phyloP scores from a whole-genome alignment of 2,797 vertebrate species.

The Pagetopsis macropterus region DNA sequence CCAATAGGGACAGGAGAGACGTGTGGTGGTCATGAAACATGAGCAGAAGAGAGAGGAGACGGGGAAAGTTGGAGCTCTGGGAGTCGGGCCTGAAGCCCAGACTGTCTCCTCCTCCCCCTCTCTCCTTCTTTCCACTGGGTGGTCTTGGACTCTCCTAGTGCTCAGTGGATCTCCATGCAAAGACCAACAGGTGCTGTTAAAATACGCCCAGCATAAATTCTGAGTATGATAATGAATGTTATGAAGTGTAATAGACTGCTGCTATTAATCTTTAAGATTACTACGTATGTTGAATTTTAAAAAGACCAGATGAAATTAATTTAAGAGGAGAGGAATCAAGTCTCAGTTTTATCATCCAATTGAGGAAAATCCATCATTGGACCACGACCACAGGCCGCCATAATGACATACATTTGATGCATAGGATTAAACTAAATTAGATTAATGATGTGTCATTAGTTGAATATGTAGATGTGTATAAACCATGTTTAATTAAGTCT shows the following conservation, averaged over 20 bases:
- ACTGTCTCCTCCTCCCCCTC: constrained; percentile 11
- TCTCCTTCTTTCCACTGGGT: constrained; percentile 4
- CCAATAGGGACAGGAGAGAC: not conserved
- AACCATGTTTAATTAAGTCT: constrained; percentile 1
- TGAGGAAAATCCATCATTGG: not conserved
- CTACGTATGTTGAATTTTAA: not conserved
- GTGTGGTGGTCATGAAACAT: constrained; percentile 16
- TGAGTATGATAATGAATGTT: not conserved
- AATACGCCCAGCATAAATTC: constrained; percentile 4
- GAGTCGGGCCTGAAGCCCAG: constrained; percentile 19
- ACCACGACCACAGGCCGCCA: not conserved
- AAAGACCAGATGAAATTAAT: not conserved
- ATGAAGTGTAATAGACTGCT: not conserved
- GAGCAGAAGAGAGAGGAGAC: not conserved
- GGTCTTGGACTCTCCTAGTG: constrained; percentile 22
- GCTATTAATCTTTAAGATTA: not conserved
- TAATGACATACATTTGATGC: not conserved
- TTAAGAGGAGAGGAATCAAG: not conserved
- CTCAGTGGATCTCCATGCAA: constrained; percentile 1
- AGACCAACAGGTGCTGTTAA: constrained; percentile 4
- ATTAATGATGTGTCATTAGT: not conserved
- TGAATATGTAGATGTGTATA: not conserved
- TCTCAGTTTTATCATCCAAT: not conserved
- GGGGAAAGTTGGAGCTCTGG: not conserved
- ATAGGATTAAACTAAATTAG: not conserved